These are phyloP conservation scores for Drosophila mojavensis DNA, from an alignment of 1,140 invertebrate genomes.

Conservation along the genomic window DNA sequence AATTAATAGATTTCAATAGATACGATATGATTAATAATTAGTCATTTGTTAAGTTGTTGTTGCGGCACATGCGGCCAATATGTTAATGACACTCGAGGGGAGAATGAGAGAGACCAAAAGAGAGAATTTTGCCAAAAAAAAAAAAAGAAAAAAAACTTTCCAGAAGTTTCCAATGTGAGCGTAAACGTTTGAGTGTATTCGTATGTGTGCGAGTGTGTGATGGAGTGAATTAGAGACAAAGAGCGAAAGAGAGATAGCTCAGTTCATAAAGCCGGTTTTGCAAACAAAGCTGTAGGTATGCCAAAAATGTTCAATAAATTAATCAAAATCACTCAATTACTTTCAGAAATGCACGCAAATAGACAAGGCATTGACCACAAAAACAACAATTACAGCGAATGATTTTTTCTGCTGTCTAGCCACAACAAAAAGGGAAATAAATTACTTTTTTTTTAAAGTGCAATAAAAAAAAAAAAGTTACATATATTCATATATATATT, in stretches of 20 bases:
- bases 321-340: constrained; percentile 38
- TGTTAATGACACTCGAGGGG: constrained; percentile 30
- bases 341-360: constrained; percentile 1
- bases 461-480: constrained; percentile 5
- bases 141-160: constrained; percentile 44
- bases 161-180: constrained; percentile 71
- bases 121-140: constrained; percentile 6
- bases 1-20: constrained; percentile 28
- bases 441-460: neutral
- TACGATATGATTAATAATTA: constrained; percentile 47
- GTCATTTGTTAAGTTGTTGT: constrained; percentile 30
- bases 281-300: constrained; percentile 40
- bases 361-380: constrained; percentile 19
- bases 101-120: constrained; percentile 14
- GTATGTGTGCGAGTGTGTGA: constrained; percentile 3
- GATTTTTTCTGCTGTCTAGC: neutral
- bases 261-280: constrained; percentile 61
- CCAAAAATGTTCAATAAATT: constrained; percentile 64
- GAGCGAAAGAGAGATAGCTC: constrained; percentile 27
- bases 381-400: constrained; percentile 7
- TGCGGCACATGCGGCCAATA: constrained; percentile 50
- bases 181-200: constrained; percentile 2
- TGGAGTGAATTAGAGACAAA: neutral
- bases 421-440: neutral
- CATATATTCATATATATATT: constrained; percentile 9